phyloP scores from a whole-genome alignment of 2,113 vertebrate genomes.

The Oxygymnocypris stewartii region DNA sequence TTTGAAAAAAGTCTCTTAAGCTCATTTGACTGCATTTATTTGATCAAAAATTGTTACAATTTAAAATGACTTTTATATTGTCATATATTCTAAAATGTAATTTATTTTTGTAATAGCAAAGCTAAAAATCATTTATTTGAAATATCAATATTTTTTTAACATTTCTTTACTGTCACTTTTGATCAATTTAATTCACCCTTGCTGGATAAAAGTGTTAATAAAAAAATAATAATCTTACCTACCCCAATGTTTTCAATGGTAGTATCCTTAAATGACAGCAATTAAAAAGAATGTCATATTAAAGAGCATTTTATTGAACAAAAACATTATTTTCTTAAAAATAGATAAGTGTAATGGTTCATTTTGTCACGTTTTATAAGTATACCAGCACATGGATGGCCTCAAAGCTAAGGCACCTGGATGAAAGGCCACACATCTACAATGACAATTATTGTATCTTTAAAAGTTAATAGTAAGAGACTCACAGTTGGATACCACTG shows the following conservation, averaged over 20 bases:
- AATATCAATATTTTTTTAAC: too few relatives aligned
- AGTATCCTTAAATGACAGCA: background rate
- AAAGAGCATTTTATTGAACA: background rate
- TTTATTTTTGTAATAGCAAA: too few relatives aligned
- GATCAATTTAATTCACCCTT: background rate
- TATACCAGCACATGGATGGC: background rate
- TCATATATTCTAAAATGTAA: too few relatives aligned
- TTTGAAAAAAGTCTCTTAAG: too few relatives aligned
- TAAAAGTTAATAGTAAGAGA: conserved; percentile 50
- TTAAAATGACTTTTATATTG: too few relatives aligned
- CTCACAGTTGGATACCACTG: conserved; percentile 96
- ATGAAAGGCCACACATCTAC: background rate
- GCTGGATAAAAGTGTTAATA: background rate
- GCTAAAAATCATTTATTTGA: too few relatives aligned
- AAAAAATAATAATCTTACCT: too few relatives aligned
- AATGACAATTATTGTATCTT: background rate
- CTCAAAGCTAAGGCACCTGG: background rate
- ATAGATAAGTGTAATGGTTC: too few relatives aligned
- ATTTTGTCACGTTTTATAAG: background rate
- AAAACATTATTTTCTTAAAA: background rate
- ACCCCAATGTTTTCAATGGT: background rate
- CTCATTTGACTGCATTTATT: too few relatives aligned
- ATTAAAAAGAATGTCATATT: background rate
- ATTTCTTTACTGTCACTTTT: background rate
- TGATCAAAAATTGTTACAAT: too few relatives aligned